These are phyloP conservation scores for Hemibagrus wyckioides DNA, from an alignment of 2,113 vertebrate genomes.

Conservation along the genomic window DNA sequence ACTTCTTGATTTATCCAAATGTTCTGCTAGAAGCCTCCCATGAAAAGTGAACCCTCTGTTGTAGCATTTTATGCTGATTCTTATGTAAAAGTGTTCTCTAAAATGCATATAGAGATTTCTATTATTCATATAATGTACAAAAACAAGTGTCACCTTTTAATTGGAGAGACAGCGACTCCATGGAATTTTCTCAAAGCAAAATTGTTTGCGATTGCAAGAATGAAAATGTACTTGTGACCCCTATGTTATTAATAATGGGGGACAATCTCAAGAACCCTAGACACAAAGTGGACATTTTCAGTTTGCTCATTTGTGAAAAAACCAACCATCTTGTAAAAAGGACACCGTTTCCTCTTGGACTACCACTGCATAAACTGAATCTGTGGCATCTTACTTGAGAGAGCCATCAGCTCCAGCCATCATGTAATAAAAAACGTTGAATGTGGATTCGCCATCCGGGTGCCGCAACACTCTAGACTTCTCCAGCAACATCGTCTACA, in stretches of 20 bases:
- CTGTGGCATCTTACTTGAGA: constrained; percentile 76
- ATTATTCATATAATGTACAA: not conserved
- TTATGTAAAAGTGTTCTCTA: too few species aligned
- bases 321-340: not conserved
- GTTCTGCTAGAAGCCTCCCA: not conserved
- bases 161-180: not conserved
- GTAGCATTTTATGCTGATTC: too few species aligned
- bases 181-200: not conserved
- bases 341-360: not conserved
- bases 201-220: not conserved
- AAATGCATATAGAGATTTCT: not conserved
- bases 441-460: constrained; percentile 83
- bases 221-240: not conserved
- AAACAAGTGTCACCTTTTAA: not conserved
- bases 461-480: constrained; percentile 84
- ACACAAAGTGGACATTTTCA: not conserved
- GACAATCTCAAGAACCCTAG: not conserved
- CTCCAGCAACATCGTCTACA: constrained; percentile 92
- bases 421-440: constrained; percentile 95
- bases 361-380: not conserved
- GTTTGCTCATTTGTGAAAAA: not conserved
- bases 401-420: constrained; percentile 86
- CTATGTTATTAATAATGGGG: not conserved
- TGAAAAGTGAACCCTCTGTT: not conserved
- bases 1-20: not conserved